Conservation (phyloP, 2,113 vertebrate genomes). For the Caloenas nicobarica region DNA sequence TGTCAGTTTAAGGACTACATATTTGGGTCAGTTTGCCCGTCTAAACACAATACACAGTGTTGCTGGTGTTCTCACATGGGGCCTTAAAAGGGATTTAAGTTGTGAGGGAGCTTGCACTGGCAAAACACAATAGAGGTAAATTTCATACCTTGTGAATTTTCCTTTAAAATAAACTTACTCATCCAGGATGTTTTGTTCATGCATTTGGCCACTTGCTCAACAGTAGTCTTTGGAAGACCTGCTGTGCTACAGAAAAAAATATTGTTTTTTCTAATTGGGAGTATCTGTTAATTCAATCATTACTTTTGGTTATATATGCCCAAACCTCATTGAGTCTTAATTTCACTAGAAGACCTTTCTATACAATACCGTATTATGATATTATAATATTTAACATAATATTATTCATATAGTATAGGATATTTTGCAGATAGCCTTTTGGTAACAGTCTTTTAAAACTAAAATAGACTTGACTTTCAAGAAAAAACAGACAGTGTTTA, state of each 20-base stretch:
- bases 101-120: background rate
- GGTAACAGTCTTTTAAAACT: background rate
- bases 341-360: background rate
- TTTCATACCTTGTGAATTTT: background rate
- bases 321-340: background rate
- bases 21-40: background rate
- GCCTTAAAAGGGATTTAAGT: background rate
- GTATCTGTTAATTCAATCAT: background rate
- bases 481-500: background rate
- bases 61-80: background rate
- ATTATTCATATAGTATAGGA: background rate
- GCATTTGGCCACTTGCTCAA: background rate
- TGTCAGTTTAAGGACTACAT: background rate
- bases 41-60: background rate
- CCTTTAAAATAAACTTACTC: background rate
- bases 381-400: background rate
- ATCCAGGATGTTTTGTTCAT: background rate
- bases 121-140: background rate
- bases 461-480: background rate
- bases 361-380: background rate
- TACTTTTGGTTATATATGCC: background rate
- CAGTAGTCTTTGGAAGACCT: background rate
- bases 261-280: background rate
- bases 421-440: background rate
- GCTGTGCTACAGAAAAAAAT: background rate